Evolutionary conservation across 2,113 vertebrate genomes (phyloP), one percentile per base, ranked within the genome.

Genomic region (Notarius lentiginosus): DNA sequence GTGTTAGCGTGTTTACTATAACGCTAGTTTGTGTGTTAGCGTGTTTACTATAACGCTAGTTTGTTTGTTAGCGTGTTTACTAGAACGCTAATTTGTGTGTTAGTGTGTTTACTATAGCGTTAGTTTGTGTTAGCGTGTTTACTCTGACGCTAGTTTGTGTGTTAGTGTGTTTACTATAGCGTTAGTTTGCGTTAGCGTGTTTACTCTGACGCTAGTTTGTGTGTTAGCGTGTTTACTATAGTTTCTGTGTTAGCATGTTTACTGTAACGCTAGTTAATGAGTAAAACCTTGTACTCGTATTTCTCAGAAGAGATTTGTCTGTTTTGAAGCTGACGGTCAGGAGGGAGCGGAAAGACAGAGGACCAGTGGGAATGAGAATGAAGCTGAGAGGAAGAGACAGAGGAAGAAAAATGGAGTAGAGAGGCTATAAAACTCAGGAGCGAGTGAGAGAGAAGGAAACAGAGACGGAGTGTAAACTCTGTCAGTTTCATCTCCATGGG

Each of bases 401-500:
- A 34, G 10, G 7, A 22, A 68, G 24, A 56, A 65, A 61, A 79
- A 79, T 41, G 27, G 56, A 51, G 75, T 0, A 51, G 15, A 51
- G 22, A 7, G 41, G 58, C 41, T 41, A 22, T 61, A 22, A 82
- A 34, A 82, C 7, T 51, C 22, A 55, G 24, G 24, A 18, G 12
- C 18, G 49, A 49, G 66, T 4, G 61, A 30, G 24, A 86, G 79
- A 53, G 79, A 51, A 55, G 63, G 15, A 73, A 66, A 60, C 30
- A 30, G 76, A 30, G 66, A 65, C 12, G 15, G 84, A 87, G 80
- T 84, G 87, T 60, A 86, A 89, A 84, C 20, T 60, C 79, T 66
- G 83, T 87, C 83, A 79, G 20, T 72, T 66, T 86, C 66, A 51
- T 91, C 89, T 84, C 82, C 51, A 47, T 65, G 8, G 76, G 82